Evolutionary conservation across 2,888 invertebrate species (phyloP), one percentile per base, ranked within the genome.

Genomic region (Cerastis leucographa): DNA sequence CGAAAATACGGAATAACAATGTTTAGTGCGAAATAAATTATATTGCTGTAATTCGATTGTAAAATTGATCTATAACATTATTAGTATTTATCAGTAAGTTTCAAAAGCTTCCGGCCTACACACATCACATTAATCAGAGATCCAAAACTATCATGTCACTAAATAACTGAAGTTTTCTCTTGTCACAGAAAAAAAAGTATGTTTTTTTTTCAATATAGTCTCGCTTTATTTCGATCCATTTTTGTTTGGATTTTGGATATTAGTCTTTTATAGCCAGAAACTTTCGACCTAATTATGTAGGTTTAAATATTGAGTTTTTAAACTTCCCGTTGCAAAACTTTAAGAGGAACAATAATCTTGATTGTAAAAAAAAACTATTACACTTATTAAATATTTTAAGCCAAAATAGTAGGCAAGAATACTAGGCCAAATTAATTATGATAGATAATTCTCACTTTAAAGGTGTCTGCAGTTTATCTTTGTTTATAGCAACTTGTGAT

Each of bases 371-470:
- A 4, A 22, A n/a, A 14, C 29, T 46, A 29, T 59, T 54, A 29
- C n/a, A 40, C 44, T 17, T n/a, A 66, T 25, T 54, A 67, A 54
- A 73, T 42, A 71, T 64, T 67, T 68, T 59, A n/a, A 42, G 46
- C 29, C 71, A 35, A 59, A 49, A 66, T 65, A 44, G 0, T 51
- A 64, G 85, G 83, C 83, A 82, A 83, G 76, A 76, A 54, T 51
- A 49, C 2, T 75, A 85, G 81, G 85, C 75, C 71, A 35, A 54
- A 67, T 54, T 49, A 35, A 51, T 51, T 35, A 46, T 62, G 3
- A 12, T 70, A 51, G 44, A 51, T 71, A 56, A 64, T 22, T 69
- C 64, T 77, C 61, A 80, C 44, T 80, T 62, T 59, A 1, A 19
- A 59, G 22, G 40, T 80, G 5, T 25, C 42, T 40, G n/a, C 74